A percentile compares a stretch with the other conserved stretches of the same genome.
These are phyloP conservation scores for Chironomus striatipennis DNA, from an alignment of 1,140 invertebrate genomes.

Conservation along the genomic window DNA sequence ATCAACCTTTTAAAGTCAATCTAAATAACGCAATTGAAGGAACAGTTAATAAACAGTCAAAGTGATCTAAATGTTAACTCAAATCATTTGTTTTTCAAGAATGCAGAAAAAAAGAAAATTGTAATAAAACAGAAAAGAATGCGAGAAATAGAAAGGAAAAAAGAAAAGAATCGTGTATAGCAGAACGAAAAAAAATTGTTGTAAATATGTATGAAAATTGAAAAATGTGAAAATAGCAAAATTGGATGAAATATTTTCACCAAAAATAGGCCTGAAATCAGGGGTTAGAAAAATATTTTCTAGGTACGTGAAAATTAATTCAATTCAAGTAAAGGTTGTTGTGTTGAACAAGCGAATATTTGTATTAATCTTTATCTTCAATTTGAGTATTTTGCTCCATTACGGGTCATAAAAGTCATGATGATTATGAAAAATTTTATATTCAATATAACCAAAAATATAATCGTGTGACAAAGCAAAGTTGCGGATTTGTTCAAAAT, in stretches of 20 bases:
- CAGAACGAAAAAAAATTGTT: not conserved
- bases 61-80: no score
- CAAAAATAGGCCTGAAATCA: no score
- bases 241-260: not conserved
- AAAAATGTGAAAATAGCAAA: slow-evolving; percentile 20
- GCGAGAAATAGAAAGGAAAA: not conserved
- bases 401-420: not conserved
- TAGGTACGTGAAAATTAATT: not conserved
- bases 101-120: not conserved
- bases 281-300: not conserved
- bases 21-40: no score
- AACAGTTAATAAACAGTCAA: no score
- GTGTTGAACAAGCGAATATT: not conserved
- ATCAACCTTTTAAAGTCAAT: no score
- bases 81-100: no score
- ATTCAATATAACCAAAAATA: no score
- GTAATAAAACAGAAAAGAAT: not conserved
- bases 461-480: no score
- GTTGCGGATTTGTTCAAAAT: no score
- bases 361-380: not conserved
- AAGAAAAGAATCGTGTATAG: not conserved
- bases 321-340: not conserved
- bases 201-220: slow-evolving; percentile 23
- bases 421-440: not conserved
- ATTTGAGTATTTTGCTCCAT: not conserved